Conservation (phyloP, 2,113 vertebrate genomes). For the Ageneiosus marmoratus region DNA sequence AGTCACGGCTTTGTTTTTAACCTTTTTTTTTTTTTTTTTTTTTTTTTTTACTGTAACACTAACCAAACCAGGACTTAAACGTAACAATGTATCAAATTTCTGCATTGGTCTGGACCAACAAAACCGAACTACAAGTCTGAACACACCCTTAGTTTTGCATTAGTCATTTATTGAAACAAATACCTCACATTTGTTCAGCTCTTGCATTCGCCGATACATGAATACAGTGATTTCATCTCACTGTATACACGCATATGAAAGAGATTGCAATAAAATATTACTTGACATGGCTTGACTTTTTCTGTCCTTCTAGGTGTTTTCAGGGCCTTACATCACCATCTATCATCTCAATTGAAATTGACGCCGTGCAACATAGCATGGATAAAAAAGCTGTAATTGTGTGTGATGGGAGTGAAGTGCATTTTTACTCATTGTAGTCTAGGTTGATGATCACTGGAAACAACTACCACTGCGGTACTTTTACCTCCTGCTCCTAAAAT, state of each 20-base stretch:
- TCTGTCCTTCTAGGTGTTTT: slow-evolving; percentile 30
- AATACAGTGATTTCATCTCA: slow-evolving; percentile 17
- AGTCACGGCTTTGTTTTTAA: too few species aligned
- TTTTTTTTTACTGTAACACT: too few species aligned
- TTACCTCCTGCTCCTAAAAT: slow-evolving; percentile 41
- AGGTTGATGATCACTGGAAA: slow-evolving; percentile 42
- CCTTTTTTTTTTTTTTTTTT: too few species aligned
- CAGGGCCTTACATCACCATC: slow-evolving; percentile 27
- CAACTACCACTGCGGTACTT: slow-evolving; percentile 15
- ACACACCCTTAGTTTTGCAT: too few species aligned
- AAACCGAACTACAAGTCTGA: too few species aligned
- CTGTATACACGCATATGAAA: slow-evolving; percentile 5
- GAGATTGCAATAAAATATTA: slow-evolving; percentile 5
- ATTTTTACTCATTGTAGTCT: slow-evolving; percentile 9
- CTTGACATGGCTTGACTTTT: slow-evolving; percentile 15
- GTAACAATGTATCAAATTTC: too few species aligned
- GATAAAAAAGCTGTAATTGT: slow-evolving; percentile 40
- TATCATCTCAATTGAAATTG: slow-evolving; percentile 29
- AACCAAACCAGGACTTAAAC: too few species aligned
- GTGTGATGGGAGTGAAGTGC: slow-evolving; percentile 25
- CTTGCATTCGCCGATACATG: neutral
- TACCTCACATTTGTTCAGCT: neutral
- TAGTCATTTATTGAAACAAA: neutral
- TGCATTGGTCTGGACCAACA: too few species aligned
- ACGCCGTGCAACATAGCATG: slow-evolving; percentile 31